These are phyloP conservation scores for Bolborhynchus lineola DNA, from an alignment of 2,113 vertebrate genomes.

Conservation along the genomic window DNA sequence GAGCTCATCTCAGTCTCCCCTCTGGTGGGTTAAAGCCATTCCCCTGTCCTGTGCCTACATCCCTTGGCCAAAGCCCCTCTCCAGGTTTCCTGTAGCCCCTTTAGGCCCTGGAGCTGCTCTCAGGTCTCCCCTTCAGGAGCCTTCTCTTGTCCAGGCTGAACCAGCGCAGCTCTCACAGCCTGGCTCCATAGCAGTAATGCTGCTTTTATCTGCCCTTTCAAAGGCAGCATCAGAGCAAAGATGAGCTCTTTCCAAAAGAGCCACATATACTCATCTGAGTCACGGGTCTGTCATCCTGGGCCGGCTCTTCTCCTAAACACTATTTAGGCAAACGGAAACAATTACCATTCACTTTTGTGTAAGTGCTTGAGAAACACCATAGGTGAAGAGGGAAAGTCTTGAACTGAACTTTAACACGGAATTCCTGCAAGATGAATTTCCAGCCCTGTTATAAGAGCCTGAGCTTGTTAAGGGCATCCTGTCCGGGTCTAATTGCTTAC, in stretches of 20 bases:
- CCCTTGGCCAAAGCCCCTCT: too few relatives aligned
- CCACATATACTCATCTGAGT: background rate
- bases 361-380: background rate
- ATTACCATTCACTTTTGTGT: background rate
- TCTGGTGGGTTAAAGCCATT: too few relatives aligned
- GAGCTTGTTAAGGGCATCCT: background rate
- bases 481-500: background rate
- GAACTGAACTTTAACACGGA: background rate
- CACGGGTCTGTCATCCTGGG: accelerated
- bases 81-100: too few relatives aligned
- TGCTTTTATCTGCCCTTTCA: background rate
- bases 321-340: background rate
- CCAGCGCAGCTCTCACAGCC: background rate
- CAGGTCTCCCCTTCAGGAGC: background rate
- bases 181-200: background rate
- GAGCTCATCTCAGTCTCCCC: too few relatives aligned
- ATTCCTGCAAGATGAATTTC: background rate
- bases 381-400: accelerated
- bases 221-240: background rate
- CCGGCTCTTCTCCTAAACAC: background rate
- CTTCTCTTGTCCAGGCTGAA: background rate
- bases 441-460: background rate
- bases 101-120: background rate
- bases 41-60: too few relatives aligned
- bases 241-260: background rate